Base-by-base conservation (phyloP, 1,140 invertebrate genomes). In the Drosophila rufa region DNA sequence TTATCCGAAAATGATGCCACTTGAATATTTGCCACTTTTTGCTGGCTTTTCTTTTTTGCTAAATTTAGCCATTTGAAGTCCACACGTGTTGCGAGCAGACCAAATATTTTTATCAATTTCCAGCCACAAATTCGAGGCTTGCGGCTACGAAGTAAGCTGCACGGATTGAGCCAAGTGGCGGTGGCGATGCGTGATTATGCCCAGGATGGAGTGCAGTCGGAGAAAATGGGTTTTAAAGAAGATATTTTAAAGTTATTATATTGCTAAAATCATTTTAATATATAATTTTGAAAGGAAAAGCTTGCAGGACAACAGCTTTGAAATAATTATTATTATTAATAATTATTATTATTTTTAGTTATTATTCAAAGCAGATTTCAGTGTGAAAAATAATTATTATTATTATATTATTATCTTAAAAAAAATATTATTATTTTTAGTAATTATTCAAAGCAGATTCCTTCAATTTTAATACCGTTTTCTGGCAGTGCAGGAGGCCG, bases 81-180 rank as follows among this genome's bases (percentile, higher is more conserved):
- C 47, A 68, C 56, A 64, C 67, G 58, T 48, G 47, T 22, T 19
- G 42, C 36, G 57, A 57, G 27, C 55, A 67, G 53, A 47, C 64
- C 61, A 64, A 74, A 69, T 38, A 80, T 77, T 87, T 80, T 83
- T 89, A 83, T 87, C 83, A 87, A 87, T 87, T 87, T 82, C 53
- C 50, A 74, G 30, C 40, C 55, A 43, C 48, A 46, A 50, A 46
- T 22, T 27, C 48, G 22, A 61, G 25, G 51, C 79, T 43, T 53
- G 17, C 33, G 66, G 69, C 74, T 62, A 59, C 14, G 19, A 43
- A 59, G 64, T 87, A 87, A 89, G 80, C 84, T 77, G 71, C 43
- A 38, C 47, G 84, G 76, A 80, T 87, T 87, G 76, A 77, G 71
- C 62, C 86, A 86, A 86, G 83, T 87, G 84, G 76, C 67, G 61